A percentile compares a stretch with the other conserved stretches of the same genome.
Conservation (phyloP, 2,113 vertebrate genomes). For the Potamarius usumacintae region DNA sequence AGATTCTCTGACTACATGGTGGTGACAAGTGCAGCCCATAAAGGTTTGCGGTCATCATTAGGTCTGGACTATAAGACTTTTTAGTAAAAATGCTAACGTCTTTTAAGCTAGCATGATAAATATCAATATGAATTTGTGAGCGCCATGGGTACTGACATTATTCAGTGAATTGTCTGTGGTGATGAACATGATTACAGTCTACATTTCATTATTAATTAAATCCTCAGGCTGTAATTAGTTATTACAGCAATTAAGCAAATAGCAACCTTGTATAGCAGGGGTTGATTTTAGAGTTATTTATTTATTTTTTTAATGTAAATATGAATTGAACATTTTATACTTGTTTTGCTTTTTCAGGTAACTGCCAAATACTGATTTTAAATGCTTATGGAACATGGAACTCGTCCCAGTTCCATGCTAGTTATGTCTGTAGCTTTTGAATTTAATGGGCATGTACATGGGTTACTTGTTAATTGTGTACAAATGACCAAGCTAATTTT, state of each 20-base stretch:
- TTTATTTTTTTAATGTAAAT: neutral
- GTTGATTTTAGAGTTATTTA: neutral
- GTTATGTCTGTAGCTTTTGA: too few relatives aligned
- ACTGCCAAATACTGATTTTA: too few relatives aligned
- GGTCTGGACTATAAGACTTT: too few relatives aligned
- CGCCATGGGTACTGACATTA: neutral
- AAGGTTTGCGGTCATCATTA: neutral
- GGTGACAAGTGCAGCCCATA: neutral
- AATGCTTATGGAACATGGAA: too few relatives aligned
- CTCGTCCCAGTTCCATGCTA: too few relatives aligned
- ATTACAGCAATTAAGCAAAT: neutral
- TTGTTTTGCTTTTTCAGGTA: too few relatives aligned
- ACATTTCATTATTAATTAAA: neutral
- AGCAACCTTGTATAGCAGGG: too few relatives aligned
- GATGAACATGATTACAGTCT: neutral
- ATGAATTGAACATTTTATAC: too few relatives aligned
- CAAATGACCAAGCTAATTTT: neutral
- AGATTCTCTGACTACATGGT: neutral
- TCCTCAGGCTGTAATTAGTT: neutral
- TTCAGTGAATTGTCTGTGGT: neutral
- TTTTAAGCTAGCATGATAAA: neutral
- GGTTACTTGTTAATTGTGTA: too few relatives aligned
- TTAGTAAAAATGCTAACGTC: neutral
- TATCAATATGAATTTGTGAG: too few relatives aligned
- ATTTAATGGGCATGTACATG: too few relatives aligned